These are phyloP conservation scores for Ormyrus labotus DNA, from an alignment of 2,888 invertebrate genomes.

Conservation along the genomic window DNA sequence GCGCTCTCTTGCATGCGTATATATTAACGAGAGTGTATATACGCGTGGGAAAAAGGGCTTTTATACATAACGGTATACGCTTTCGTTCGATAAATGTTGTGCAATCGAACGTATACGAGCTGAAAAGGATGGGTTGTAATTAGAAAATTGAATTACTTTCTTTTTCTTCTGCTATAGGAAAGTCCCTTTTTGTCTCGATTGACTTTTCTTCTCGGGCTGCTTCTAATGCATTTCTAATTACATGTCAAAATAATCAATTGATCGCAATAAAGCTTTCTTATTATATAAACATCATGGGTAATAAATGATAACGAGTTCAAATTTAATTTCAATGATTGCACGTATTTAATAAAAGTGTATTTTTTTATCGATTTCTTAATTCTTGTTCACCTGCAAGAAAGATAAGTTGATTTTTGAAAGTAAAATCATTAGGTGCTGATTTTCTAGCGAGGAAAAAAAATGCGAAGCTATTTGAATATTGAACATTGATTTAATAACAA, in stretches of 20 bases:
- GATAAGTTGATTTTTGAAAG: no score
- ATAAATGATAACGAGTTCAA: no score
- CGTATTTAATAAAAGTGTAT: no score
- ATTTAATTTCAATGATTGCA: no score
- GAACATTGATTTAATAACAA: no score
- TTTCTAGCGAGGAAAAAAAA: no score
- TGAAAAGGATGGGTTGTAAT: conserved; percentile 28
- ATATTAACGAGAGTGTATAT: conserved; percentile 25
- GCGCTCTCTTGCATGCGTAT: background rate
- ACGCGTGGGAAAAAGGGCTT: conserved; percentile 50
- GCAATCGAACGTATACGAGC: conserved; percentile 11
- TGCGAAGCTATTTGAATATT: no score
- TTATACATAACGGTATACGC: conserved; percentile 45
- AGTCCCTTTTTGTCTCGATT: conserved; percentile 4
- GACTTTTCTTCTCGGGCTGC: background rate
- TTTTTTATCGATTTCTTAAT: no score
- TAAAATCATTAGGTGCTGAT: no score
- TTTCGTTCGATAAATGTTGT: conserved; percentile 41
- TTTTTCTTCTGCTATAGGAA: background rate
- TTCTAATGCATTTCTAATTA: conserved; percentile 14
- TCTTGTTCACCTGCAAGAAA: no score
- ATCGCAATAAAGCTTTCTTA: conserved; percentile 15
- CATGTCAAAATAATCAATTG: conserved; percentile 31
- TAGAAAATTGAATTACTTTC: conserved; percentile 26
- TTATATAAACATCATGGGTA: conserved; percentile 1